Percentiles rank a stretch among this genome's conserved stretches.
Conservation (phyloP, 1,140 invertebrate genomes). For the Thalassaphorura encarpata region DNA sequence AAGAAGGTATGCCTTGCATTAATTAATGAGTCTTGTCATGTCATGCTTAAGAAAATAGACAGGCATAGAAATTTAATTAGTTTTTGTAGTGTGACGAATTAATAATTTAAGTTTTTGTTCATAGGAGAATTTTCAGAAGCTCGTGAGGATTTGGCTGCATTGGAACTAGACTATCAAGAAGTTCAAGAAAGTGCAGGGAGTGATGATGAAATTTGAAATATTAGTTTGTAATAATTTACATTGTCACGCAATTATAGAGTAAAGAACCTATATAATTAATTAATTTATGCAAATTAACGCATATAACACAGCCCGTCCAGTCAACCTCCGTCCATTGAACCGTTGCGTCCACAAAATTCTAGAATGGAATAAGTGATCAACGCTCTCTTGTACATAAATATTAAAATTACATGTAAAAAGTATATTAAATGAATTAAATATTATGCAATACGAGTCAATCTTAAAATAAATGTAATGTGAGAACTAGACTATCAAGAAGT, state of each 20-base stretch:
- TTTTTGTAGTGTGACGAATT: conserved; percentile 34
- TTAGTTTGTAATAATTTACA: neutral
- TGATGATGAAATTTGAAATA: conserved; percentile 19
- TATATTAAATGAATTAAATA: no score
- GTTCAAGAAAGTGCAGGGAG: conserved; percentile 33
- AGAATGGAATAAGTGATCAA: no score
- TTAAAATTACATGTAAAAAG: no score
- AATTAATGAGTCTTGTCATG: no score
- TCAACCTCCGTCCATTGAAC: no score
- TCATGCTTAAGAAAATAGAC: conserved; percentile 45
- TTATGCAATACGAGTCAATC: no score
- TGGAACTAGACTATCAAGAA: conserved; percentile 45
- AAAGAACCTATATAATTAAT: neutral
- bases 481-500: conserved; percentile 46
- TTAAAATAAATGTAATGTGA: no score
- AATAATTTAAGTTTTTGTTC: conserved; percentile 25
- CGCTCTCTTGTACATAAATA: no score
- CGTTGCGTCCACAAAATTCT: no score
- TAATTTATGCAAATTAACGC: no score
- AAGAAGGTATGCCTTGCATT: conserved; percentile 61
- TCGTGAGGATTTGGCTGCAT: conserved; percentile 45
- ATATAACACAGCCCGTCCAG: no score
- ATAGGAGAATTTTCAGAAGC: conserved; percentile 47
- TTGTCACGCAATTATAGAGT: neutral
- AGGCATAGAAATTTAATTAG: conserved; percentile 49